Base-by-base conservation (phyloP, 2,888 invertebrate genomes). In the Clivina fossor region DNA sequence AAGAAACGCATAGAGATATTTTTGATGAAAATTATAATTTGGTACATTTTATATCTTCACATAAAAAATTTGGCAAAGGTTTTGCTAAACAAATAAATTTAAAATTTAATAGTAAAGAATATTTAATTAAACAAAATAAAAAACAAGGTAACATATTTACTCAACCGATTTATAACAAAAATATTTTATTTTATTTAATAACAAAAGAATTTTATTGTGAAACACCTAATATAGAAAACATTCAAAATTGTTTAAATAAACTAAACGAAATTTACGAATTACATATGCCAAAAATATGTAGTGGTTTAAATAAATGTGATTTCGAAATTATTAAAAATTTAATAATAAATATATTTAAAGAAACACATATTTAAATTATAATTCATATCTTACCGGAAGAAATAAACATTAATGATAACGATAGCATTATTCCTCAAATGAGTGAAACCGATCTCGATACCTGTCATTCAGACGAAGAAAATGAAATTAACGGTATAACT, bases 71-170 rank as follows among this genome's bases (percentile, higher is more conserved):
- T 41, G 41, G 51, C 15, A 51, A 51, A 43, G 22, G 30, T 19
- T 51, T 51, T 43, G 40, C 41, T 32, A 19, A 51, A 51, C 51
- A 51, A 41, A 51, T 51, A 28, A 32, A 51, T 33, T 8, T 30
- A 18, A 24, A 41, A 4, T 51, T 51, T 30, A 20, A 41, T 30
- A 51, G 51, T 41, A 40, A 20, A 51, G 32, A 16, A 13, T 51
- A 41, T 41, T 51, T 51, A 32, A 9, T 32, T 22, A 28, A 41
- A n/a, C 26, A 40, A 51, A 41, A 15, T 20, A 13, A 20, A 8
- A 51, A 41, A 33, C 26, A 41, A 30, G 4, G 41, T 13, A 41
- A 51, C 11, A 41, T 50, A 24, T 16, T 37, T 18, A 24, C 22
- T 49, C 49, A 49, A 49, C 49, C 49, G 7, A 49, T 49, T 49